Evolutionary conservation across 2,888 invertebrate species (phyloP).

Genomic region (Disparrhopalites patrizii): DNA sequence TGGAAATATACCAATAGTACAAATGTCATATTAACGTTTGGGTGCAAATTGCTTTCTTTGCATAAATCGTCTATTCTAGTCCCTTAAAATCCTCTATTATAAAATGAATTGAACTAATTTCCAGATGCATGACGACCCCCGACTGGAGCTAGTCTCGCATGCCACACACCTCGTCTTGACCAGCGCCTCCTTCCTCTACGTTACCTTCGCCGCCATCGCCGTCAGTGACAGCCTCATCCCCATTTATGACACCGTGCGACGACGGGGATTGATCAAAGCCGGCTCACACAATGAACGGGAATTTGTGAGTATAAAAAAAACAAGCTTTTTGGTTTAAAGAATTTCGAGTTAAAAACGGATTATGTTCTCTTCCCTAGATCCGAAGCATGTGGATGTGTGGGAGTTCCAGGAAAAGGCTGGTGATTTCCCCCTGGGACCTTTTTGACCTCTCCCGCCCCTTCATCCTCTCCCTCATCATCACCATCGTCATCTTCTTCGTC

Average conservation of each 20-base stretch:
- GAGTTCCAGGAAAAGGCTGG: not conserved
- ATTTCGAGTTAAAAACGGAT: too few species aligned
- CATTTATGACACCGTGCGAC: not conserved
- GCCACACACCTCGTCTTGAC: not conserved
- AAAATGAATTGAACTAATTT: too few species aligned
- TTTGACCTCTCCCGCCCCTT: not conserved
- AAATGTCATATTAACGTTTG: too few species aligned
- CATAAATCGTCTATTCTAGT: too few species aligned
- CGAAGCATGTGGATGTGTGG: conserved; percentile 1
- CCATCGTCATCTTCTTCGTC: not conserved
- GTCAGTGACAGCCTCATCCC: conserved; percentile 4
- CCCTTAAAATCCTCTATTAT: too few species aligned
- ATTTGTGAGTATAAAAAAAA: conserved; percentile 8
- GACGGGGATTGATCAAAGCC: conserved; percentile 1
- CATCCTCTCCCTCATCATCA: not conserved
- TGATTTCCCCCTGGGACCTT: not conserved
- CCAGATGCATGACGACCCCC: not conserved
- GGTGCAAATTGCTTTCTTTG: too few species aligned
- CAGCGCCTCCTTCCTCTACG: not conserved
- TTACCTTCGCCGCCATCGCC: not conserved
- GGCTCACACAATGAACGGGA: not conserved
- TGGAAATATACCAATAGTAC: too few species aligned
- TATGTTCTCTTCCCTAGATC: too few species aligned
- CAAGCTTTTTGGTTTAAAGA: too few species aligned
- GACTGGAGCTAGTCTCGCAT: not conserved